Base-by-base conservation (phyloP, 2,113 vertebrate genomes). In the Ptychochromis oligacanthus region DNA sequence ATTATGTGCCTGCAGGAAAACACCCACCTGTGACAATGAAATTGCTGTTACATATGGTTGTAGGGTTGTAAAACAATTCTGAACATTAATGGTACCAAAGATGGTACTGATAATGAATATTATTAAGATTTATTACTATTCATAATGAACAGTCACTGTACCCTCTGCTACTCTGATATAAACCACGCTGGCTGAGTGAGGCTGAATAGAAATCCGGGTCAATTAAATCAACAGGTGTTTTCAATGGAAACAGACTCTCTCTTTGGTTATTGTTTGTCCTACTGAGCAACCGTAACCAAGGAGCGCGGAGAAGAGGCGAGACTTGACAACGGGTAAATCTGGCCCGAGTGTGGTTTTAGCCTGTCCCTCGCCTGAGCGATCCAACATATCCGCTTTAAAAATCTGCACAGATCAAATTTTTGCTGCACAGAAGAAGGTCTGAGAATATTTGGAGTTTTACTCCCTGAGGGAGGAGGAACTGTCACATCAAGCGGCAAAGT, bases 211-310 rank as follows among this genome's bases (percentile, higher is more conserved):
- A 87, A 81, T 77, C 75, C 3, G 10, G 80, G 62, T 84, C 81
- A 82, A 86, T 89, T 77, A 89, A 88, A 82, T 24, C 85, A 82
- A 77, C 90, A 83, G 88, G 82, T 87, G 87, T 87, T 77, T 82
- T 80, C 72, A 59, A 20, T 80, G 82, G 77, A 92, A 62, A 81
- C 64, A 22, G 85, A 60, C 76, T 38, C 81, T 62, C 26, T 61
- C 70, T 54, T 43, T 74, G 58, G 60, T 83, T 43, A 18, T 77
- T 87, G 81, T 92, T 92, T 90, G 84, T 87, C 55, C 22, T 6
- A 2, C 82, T 38, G 58, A 89, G 88, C 88, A 86, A 92, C 88
- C 4, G 88, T 92, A 87, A 87, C 91, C 80, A 85, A 54, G 87
- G 67, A 82, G 57, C 10, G 1, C 2, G 4, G 80, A 74, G 54